Conservation (phyloP, 2,113 vertebrate genomes). For the Halichoeres trimaculatus region DNA sequence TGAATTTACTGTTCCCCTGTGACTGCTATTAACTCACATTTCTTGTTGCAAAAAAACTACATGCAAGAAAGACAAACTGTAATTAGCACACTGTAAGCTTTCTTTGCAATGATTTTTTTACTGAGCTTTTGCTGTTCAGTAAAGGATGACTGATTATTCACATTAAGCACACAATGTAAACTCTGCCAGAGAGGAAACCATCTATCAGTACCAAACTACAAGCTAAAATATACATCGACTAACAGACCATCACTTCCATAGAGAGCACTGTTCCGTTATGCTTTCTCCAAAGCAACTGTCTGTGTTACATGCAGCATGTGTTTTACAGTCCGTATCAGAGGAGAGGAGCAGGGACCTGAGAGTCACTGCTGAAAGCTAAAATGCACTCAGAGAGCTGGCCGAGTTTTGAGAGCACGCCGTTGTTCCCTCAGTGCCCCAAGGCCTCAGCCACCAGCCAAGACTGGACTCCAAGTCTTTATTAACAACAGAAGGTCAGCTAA, state of each 20-base stretch:
- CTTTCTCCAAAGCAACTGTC: constrained; percentile 44
- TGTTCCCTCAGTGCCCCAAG: constrained; percentile 57
- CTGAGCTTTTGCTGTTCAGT: constrained; percentile 39
- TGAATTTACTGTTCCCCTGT: constrained; percentile 55
- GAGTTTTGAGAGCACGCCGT: constrained; percentile 35
- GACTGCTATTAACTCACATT: constrained; percentile 56
- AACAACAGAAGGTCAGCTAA: constrained; percentile 77
- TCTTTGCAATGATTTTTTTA: constrained; percentile 35
- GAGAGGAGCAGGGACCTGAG: constrained; percentile 40
- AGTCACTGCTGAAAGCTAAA: constrained; percentile 59
- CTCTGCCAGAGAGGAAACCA: constrained; percentile 24
- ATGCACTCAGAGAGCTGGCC: constrained; percentile 55
- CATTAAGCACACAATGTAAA: constrained; percentile 34
- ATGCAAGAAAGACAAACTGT: constrained; percentile 54
- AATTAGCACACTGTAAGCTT: constrained; percentile 48
- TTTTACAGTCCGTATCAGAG: constrained; percentile 46
- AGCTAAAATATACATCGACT: constrained; percentile 34
- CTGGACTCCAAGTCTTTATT: constrained; percentile 79
- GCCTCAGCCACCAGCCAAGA: constrained; percentile 66
- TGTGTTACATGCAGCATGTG: constrained; percentile 26
- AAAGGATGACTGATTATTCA: constrained; percentile 51
- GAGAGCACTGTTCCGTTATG: constrained; percentile 10
- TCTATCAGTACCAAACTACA: constrained; percentile 18
- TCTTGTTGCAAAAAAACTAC: constrained; percentile 70
- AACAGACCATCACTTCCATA: constrained; percentile 45